A percentile compares a stretch with the other conserved stretches of the same genome.
Evolutionary conservation across 2,888 invertebrate species (phyloP).

Genomic region (Corbicula japonica): DNA sequence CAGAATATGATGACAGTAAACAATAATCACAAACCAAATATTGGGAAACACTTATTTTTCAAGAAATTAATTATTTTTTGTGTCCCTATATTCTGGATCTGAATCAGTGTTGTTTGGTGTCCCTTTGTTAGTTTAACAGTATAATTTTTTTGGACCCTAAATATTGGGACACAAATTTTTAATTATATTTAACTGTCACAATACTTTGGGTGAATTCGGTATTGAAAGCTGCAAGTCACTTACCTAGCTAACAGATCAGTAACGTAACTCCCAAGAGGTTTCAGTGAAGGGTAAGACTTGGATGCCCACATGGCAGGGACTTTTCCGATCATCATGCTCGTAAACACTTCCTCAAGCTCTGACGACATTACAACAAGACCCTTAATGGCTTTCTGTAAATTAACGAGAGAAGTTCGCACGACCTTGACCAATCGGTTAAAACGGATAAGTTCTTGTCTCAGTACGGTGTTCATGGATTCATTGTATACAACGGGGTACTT

Average conservation of each 20-base stretch:
- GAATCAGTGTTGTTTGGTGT: too few species aligned
- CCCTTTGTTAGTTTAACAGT: too few species aligned
- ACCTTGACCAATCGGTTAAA: slow-evolving; percentile 85
- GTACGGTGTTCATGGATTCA: slow-evolving; percentile 87
- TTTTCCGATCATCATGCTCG: slow-evolving; percentile 86
- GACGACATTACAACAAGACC: slow-evolving; percentile 86
- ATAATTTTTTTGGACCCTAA: too few species aligned
- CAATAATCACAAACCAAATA: too few species aligned
- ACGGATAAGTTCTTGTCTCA: slow-evolving; percentile 86
- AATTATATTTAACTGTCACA: too few species aligned
- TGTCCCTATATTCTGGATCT: too few species aligned
- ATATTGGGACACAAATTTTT: too few species aligned
- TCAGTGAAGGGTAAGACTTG: slow-evolving; percentile 86
- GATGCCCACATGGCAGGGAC: slow-evolving; percentile 86
- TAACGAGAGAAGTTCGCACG: slow-evolving; percentile 83
- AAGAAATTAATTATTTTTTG: too few species aligned
- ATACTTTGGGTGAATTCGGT: too few species aligned
- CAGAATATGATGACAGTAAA: too few species aligned
- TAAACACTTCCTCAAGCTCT: slow-evolving; percentile 86
- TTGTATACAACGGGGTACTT: slow-evolving; percentile 86
- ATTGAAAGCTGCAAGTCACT: too few species aligned
- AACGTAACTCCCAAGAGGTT: slow-evolving; percentile 86
- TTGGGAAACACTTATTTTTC: too few species aligned
- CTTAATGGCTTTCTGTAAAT: slow-evolving; percentile 86
- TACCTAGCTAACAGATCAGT: slow-evolving; percentile 89